Evolutionary conservation across 2,113 vertebrate species (phyloP).

Genomic region (Rhabdornis inornatus): DNA sequence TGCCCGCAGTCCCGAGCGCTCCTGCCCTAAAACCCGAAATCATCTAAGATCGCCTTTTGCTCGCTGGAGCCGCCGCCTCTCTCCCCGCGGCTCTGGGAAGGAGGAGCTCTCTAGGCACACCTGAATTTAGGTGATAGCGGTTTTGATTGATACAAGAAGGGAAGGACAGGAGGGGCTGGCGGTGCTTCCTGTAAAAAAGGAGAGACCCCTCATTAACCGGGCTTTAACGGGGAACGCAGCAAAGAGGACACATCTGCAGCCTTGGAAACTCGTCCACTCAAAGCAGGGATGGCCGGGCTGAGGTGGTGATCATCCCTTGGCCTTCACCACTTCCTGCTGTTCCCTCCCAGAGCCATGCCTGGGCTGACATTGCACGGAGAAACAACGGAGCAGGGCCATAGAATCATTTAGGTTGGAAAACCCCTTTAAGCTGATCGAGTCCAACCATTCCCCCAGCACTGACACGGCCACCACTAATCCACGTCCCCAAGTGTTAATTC

Average conservation of each 20-base stretch:
- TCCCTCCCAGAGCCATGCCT: neutral
- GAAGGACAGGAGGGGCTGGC: neutral
- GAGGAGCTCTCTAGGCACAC: neutral
- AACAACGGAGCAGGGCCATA: accelerated
- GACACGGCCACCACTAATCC: neutral
- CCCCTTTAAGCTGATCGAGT: neutral
- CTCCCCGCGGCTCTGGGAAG: neutral
- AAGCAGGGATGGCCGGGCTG: neutral
- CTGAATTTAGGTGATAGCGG: neutral
- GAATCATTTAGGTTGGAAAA: neutral
- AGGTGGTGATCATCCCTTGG: neutral
- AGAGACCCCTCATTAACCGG: too few relatives aligned
- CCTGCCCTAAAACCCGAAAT: neutral
- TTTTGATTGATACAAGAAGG: neutral
- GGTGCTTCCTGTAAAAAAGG: neutral
- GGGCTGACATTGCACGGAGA: neutral
- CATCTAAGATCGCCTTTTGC: neutral
- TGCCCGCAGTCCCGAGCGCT: neutral
- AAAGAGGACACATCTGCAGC: neutral
- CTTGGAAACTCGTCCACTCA: neutral
- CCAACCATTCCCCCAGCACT: neutral
- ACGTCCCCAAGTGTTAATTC: neutral
- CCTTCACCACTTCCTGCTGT: neutral
- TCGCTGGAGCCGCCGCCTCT: neutral
- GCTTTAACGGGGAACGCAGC: neutral